phyloP scores from a whole-genome alignment of 2,888 invertebrate genomes.

The Chrysolina oricalcia region DNA sequence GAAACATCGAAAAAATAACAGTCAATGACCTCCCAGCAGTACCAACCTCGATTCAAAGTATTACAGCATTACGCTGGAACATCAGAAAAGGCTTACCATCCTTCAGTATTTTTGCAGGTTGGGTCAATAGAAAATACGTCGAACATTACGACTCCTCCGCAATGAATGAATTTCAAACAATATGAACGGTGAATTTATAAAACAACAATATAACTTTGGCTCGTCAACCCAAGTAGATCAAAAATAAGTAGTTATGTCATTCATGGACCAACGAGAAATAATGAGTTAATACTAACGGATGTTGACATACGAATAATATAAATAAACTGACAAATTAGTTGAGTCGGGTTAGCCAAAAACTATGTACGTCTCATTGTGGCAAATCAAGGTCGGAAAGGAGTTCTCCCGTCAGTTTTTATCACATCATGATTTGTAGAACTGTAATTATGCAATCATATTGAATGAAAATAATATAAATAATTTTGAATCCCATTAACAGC shows the following conservation, averaged over 20 bases:
- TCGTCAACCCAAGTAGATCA: neutral
- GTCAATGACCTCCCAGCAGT: too few species aligned
- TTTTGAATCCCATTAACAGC: neutral
- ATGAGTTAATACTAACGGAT: neutral
- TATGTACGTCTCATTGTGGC: neutral
- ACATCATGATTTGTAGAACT: neutral
- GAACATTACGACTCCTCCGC: too few species aligned
- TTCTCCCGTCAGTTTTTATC: neutral
- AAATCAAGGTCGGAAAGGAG: neutral
- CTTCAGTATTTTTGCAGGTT: too few species aligned
- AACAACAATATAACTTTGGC: neutral
- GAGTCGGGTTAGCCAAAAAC: neutral
- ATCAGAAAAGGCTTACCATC: too few species aligned
- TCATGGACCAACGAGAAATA: conserved; percentile 7
- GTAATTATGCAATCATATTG: conserved; percentile 11
- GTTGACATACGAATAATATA: neutral
- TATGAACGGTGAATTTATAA: too few species aligned
- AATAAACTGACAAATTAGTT: conserved; percentile 14
- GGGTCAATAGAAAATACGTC: too few species aligned
- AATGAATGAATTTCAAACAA: too few species aligned
- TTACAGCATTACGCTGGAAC: too few species aligned
- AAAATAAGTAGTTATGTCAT: neutral
- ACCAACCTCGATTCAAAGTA: too few species aligned
- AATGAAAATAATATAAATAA: neutral
- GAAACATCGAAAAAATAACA: too few species aligned